Percentiles rank a stretch among this genome's conserved stretches.
Conservation (phyloP, 2,888 invertebrate species). For the Lycia hirtaria region DNA sequence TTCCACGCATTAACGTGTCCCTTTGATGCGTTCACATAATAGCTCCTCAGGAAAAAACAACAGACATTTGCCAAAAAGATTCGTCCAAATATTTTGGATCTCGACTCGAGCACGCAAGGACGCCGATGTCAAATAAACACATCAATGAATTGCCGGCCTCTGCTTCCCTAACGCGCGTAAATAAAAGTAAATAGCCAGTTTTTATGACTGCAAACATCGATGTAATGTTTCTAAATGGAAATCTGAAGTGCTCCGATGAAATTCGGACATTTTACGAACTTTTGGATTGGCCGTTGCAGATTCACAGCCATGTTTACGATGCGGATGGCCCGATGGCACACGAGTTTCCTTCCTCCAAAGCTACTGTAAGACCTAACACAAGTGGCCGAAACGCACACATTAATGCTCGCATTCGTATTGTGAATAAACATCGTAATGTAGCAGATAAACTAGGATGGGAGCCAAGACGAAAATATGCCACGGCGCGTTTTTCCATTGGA, state of each 20-base stretch:
- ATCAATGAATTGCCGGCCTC: slow-evolving; percentile 39
- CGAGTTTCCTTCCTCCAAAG: slow-evolving; percentile 51
- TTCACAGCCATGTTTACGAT: slow-evolving; percentile 39
- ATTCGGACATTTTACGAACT: slow-evolving; percentile 26
- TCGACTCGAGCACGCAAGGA: slow-evolving; percentile 54
- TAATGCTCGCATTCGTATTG: slow-evolving; percentile 83
- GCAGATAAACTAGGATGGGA: slow-evolving; percentile 85
- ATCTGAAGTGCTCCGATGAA: slow-evolving; percentile 17
- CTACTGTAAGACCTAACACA: slow-evolving; percentile 52
- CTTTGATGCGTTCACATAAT: slow-evolving; percentile 53
- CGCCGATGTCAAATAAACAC: slow-evolving; percentile 52
- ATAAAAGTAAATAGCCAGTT: slow-evolving; percentile 31
- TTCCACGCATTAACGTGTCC: slow-evolving; percentile 43
- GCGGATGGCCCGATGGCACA: slow-evolving; percentile 43
- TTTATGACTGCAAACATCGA: slow-evolving; percentile 36
- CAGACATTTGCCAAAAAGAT: slow-evolving; percentile 57
- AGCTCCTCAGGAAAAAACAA: slow-evolving; percentile 54
- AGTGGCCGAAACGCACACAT: slow-evolving; percentile 80
- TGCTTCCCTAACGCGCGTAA: slow-evolving; percentile 34
- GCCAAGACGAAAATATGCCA: slow-evolving; percentile 86
- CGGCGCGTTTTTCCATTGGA: slow-evolving; percentile 84
- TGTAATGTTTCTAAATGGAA: slow-evolving; percentile 29
- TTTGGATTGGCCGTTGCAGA: slow-evolving; percentile 22
- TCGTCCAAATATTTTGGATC: slow-evolving; percentile 52
- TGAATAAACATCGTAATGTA: slow-evolving; percentile 86